Conservation (phyloP, 2,888 invertebrate genomes). For the Watsonalla binaria region DNA sequence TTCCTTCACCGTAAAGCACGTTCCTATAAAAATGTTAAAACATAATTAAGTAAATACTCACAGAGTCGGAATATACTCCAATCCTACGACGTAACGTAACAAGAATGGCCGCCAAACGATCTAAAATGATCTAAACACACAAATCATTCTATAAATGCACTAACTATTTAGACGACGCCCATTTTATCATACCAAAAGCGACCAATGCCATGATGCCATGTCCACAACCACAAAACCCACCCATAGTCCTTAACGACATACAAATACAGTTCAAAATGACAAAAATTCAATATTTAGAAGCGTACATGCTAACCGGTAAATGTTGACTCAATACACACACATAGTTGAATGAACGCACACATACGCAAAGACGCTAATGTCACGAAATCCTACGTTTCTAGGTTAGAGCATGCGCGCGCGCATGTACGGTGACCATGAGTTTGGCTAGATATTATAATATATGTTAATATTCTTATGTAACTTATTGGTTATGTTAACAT, state of each 20-base stretch:
- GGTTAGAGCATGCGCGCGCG: conserved; percentile 71
- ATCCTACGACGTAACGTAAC: not conserved
- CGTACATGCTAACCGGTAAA: conserved; percentile 27
- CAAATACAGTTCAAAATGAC: conserved; percentile 22
- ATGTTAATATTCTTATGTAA: no score
- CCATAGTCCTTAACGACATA: conserved; percentile 12
- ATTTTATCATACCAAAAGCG: conserved; percentile 68
- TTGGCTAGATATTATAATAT: conserved; percentile 2
- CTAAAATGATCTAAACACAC: conserved; percentile 19
- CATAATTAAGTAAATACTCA: not conserved
- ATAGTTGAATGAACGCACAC: conserved; percentile 49
- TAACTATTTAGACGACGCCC: conserved; percentile 62
- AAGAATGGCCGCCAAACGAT: conserved; percentile 1
- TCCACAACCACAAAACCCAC: conserved; percentile 19
- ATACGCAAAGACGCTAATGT: conserved; percentile 49
- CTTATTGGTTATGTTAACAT: no score
- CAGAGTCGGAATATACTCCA: not conserved
- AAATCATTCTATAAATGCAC: conserved; percentile 50
- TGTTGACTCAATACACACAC: conserved; percentile 43
- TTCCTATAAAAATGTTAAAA: not conserved
- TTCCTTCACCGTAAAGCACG: no score
- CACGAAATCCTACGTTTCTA: conserved; percentile 76
- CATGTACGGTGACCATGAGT: conserved; percentile 42
- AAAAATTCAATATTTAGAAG: conserved; percentile 8
- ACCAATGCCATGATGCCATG: conserved; percentile 67